phyloP scores from a whole-genome alignment of 2,113 vertebrate species.

The Microcebus griseorufus region DNA sequence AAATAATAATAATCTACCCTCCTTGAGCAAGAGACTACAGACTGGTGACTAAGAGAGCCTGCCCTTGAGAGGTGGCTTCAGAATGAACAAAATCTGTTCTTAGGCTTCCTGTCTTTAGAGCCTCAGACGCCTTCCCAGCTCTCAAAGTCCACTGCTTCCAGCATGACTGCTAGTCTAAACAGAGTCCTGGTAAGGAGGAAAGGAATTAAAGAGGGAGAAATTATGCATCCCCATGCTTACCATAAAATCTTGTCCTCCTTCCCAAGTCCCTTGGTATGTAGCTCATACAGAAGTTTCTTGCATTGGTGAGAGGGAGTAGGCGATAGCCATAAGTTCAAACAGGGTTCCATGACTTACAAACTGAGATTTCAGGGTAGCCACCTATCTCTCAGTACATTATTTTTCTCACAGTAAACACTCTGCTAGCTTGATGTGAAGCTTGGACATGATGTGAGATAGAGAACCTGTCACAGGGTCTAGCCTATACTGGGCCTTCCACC shows the following conservation, averaged over 20 bases:
- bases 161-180: neutral
- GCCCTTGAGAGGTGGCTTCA: neutral
- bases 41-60: neutral
- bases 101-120: neutral
- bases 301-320: neutral
- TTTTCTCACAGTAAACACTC: neutral
- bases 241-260: neutral
- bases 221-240: neutral
- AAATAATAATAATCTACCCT: constrained; percentile 11
- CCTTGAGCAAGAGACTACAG: neutral
- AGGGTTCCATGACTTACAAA: neutral
- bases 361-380: neutral
- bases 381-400: neutral
- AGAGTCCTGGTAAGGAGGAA: neutral
- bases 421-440: neutral
- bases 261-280: neutral
- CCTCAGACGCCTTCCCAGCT: neutral
- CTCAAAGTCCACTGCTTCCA: neutral
- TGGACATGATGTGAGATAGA: neutral
- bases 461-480: neutral
- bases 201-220: neutral
- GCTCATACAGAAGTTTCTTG: neutral
- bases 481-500: neutral
- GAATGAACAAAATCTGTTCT: neutral
- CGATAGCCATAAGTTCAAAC: neutral